Conservation (phyloP, 2,888 invertebrate genomes). For the Neoascia interrupta region DNA sequence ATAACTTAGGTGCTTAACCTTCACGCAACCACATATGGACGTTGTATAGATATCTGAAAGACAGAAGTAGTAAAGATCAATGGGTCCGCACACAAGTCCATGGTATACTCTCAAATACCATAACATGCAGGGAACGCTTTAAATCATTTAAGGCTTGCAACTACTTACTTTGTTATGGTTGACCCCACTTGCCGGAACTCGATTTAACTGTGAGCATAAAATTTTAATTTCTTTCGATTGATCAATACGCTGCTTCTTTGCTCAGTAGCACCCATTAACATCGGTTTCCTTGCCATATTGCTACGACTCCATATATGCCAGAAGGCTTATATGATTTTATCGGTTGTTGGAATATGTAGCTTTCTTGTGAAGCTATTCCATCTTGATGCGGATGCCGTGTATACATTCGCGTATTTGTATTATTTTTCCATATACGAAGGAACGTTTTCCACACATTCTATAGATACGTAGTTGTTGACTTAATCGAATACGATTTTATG, state of each 20-base stretch:
- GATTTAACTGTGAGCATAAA: neutral
- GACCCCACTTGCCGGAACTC: constrained; percentile 10
- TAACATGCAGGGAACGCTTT: too few relatives aligned
- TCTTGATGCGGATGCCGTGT: neutral
- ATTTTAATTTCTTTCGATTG: constrained; percentile 12
- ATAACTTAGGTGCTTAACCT: too few relatives aligned
- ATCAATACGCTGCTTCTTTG: neutral
- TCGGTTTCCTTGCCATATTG: constrained; percentile 9
- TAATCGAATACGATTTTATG: constrained; percentile 13
- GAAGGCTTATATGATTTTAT: neutral
- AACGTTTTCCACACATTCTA: too few relatives aligned
- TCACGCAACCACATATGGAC: too few relatives aligned
- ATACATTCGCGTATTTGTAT: neutral
- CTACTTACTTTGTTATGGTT: neutral
- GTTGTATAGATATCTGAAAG: too few relatives aligned
- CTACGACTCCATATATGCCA: constrained; percentile 3
- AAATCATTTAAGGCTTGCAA: too few relatives aligned
- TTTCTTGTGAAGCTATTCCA: too few relatives aligned
- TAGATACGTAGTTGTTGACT: neutral
- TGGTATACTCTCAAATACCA: too few relatives aligned
- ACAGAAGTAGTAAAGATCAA: too few relatives aligned
- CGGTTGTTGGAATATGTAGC: too few relatives aligned
- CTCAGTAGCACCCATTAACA: neutral
- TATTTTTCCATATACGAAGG: too few relatives aligned
- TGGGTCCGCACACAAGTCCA: too few relatives aligned